Percentiles rank a stretch among this genome's conserved stretches.
These are phyloP conservation scores for Lasioglossum zephyrum DNA, from an alignment of 2,888 invertebrate species.

Conservation along the genomic window DNA sequence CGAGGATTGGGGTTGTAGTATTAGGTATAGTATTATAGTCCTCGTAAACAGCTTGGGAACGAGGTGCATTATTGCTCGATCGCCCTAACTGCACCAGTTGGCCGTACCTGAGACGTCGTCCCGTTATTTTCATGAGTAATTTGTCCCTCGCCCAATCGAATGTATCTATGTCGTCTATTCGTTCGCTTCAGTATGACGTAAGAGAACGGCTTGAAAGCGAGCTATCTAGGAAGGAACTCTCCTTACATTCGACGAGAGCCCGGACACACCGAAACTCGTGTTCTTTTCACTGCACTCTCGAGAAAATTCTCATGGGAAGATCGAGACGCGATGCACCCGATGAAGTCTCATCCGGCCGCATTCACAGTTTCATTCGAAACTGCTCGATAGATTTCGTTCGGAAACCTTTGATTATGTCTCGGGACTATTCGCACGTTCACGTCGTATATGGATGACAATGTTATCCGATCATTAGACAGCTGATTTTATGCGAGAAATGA, in stretches of 20 bases:
- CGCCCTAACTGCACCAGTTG: background rate
- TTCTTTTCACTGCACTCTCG: background rate
- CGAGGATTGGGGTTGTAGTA: background rate
- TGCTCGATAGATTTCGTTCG: background rate
- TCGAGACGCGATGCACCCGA: background rate
- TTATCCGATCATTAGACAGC: too few relatives aligned
- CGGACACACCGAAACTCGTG: background rate
- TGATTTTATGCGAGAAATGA: too few relatives aligned
- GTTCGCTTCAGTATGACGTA: background rate
- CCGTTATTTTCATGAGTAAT: slow-evolving; percentile 3
- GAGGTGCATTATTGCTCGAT: slow-evolving; percentile 1
- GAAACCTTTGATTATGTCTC: background rate
- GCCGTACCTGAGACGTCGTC: background rate
- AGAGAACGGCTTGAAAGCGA: background rate
- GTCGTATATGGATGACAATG: too few relatives aligned
- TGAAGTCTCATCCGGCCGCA: background rate
- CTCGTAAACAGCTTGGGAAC: background rate
- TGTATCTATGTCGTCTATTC: background rate
- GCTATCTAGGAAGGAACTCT: background rate
- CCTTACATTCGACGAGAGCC: background rate
- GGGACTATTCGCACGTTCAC: background rate
- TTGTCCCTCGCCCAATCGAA: background rate
- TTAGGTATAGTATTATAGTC: background rate
- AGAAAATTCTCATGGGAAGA: background rate
- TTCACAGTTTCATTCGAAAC: background rate